Conservation (phyloP, 1,140 invertebrate genomes). For the Lysiphlebus fabarum region DNA sequence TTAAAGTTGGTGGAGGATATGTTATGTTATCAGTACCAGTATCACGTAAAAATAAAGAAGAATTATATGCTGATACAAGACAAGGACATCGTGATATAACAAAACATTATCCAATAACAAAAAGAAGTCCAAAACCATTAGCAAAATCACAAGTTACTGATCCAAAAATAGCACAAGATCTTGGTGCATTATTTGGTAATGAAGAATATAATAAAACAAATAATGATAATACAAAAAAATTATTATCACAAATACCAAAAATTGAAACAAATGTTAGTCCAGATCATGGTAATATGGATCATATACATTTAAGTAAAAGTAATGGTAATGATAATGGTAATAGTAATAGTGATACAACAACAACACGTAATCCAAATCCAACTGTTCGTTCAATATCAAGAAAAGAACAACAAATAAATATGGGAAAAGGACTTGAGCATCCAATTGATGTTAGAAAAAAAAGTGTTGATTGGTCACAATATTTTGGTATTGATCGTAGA, state of each 20-base stretch:
- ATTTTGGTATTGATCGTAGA: conserved; percentile 78
- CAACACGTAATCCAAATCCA: conserved; percentile 36
- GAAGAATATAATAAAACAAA: conserved; percentile 32
- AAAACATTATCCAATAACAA: conserved; percentile 43
- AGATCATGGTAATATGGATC: conserved; percentile 27
- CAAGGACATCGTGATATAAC: conserved; percentile 25
- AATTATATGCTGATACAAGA: conserved; percentile 9
- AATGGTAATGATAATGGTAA: conserved; percentile 43
- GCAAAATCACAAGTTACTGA: conserved; percentile 39
- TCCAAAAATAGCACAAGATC: conserved; percentile 48
- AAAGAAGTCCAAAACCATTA: conserved; percentile 43
- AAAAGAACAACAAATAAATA: background rate
- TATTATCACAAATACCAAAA: conserved; percentile 23
- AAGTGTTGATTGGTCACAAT: conserved; percentile 79
- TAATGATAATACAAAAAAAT: conserved; percentile 8
- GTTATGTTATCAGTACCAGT: too few species aligned
- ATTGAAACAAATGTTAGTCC: conserved; percentile 33
- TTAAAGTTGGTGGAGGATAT: too few species aligned
- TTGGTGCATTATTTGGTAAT: conserved; percentile 43
- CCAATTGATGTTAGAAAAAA: conserved; percentile 62
- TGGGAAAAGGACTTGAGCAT: background rate
- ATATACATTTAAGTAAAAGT: conserved; percentile 38
- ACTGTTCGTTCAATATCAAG: conserved; percentile 39
- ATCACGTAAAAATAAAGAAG: too few species aligned
- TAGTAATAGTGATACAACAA: conserved; percentile 25